Evolutionary conservation across 2,113 vertebrate genomes (phyloP), one percentile per base, ranked within the genome.

Genomic region (Ia io): DNA sequence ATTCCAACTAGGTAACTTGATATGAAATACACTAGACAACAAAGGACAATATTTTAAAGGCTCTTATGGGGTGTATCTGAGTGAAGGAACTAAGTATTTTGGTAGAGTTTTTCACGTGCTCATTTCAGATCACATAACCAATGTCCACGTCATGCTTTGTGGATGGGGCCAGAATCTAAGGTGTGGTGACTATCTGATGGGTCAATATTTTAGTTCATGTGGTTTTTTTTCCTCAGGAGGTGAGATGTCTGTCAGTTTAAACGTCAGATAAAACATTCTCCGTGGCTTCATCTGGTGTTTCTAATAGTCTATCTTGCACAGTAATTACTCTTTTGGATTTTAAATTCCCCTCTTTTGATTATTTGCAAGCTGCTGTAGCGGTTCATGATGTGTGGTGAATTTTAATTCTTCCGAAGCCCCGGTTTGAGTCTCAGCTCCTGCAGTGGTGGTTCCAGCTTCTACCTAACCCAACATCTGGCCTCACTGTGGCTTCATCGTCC

Each of bases 41-140:
- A 1, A 13, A 9, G 69, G 35, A 69, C 2, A 17, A 8, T 32
- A 59, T 73, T 65, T 53, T 56, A 16, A 95, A 84, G 88, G 7
- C 22, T 88, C 35, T 5, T 42, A 25, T 35, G 10, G 23, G 5
- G 6, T 11, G 0, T 37, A 9, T 59, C 59, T 71, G 61, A 49
- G 32, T 1, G 35, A 22, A 70, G 18, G 37, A 63, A 7, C 23
- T 13, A 11, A 13, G 6, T 22, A n/a, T 17, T 37, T n/a, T 13
- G n/a, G 18, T 0, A 44, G 20, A 35, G 20, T 3, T 32, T 78
- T n/a, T 47, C 5, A 1, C 1, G 0, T 1, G 20, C 65, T 51
- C n/a, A 0, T 30, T 47, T 88, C 32, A 20, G 51, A 49, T 67
- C 13, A 7, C 0, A 37, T 49, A 82, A 47, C 40, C 30, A n/a